A percentile compares a stretch with the other conserved stretches of the same genome.
These are phyloP conservation scores for Rhinichthys klamathensis DNA, from an alignment of 2,113 vertebrate species.

Conservation along the genomic window DNA sequence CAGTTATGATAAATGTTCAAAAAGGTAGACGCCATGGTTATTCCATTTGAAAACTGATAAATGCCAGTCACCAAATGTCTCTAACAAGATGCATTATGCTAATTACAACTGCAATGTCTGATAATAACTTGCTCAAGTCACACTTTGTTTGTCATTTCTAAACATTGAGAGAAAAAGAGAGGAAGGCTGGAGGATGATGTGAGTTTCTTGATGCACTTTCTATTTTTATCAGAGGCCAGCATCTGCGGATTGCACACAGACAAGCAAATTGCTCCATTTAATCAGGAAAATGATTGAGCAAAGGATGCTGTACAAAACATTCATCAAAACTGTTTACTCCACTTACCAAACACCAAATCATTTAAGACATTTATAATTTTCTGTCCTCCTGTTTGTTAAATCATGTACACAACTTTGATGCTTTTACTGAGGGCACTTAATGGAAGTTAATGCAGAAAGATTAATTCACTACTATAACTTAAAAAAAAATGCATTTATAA, in stretches of 20 bases:
- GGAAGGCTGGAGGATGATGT: neutral
- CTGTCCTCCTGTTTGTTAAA: slow-evolving; percentile 7
- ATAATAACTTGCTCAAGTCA: slow-evolving; percentile 39
- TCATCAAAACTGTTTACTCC: slow-evolving; percentile 77
- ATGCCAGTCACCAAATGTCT: slow-evolving; percentile 42
- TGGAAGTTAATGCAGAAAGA: neutral
- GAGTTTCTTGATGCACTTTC: slow-evolving; percentile 51
- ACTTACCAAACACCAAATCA: slow-evolving; percentile 61
- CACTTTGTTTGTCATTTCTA: slow-evolving; percentile 37
- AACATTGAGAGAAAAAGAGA: slow-evolving; percentile 18
- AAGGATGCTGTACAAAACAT: slow-evolving; percentile 74
- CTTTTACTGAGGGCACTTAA: neutral
- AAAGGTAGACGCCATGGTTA: slow-evolving; percentile 18
- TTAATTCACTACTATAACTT: neutral
- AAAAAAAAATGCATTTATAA: too few relatives aligned
- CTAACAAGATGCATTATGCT: slow-evolving; percentile 51
- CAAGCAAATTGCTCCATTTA: slow-evolving; percentile 81
- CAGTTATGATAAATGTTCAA: neutral
- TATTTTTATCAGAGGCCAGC: slow-evolving; percentile 74
- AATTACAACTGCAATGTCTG: slow-evolving; percentile 45
- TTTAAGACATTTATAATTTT: slow-evolving; percentile 21
- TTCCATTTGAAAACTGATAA: slow-evolving; percentile 44
- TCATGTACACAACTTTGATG: neutral
- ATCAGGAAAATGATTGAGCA: slow-evolving; percentile 78
- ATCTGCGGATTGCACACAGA: slow-evolving; percentile 74